These are phyloP conservation scores for Himalopsyche anomala DNA, from an alignment of 2,888 invertebrate genomes.

Conservation along the genomic window DNA sequence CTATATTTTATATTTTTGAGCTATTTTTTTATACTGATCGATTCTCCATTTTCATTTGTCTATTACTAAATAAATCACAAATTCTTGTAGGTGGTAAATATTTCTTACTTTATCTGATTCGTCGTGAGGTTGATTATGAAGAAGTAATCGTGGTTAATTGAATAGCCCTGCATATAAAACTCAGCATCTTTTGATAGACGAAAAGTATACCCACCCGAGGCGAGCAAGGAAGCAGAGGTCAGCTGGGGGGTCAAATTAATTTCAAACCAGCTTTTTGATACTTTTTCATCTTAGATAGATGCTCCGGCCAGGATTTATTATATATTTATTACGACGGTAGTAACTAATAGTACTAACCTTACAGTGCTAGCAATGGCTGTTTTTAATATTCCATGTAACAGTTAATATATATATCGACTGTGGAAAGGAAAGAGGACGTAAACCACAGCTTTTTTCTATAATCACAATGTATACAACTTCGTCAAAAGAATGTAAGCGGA, in stretches of 20 bases:
- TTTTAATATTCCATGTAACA: too few relatives aligned
- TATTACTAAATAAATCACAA: too few relatives aligned
- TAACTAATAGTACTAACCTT: slow-evolving; percentile 29
- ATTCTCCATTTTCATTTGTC: too few relatives aligned
- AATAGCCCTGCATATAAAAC: slow-evolving; percentile 21
- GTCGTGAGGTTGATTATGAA: slow-evolving; percentile 5
- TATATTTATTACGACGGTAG: slow-evolving; percentile 33
- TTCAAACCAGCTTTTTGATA: slow-evolving; percentile 60
- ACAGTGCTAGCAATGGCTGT: slow-evolving; percentile 10
- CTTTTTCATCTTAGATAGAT: slow-evolving; percentile 58
- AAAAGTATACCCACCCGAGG: slow-evolving; percentile 50
- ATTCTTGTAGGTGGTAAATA: neutral
- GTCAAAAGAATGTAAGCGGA: too few relatives aligned
- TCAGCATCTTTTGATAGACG: slow-evolving; percentile 50
- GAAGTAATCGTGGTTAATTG: slow-evolving; percentile 13
- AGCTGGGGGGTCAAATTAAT: slow-evolving; percentile 65
- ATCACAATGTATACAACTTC: too few relatives aligned
- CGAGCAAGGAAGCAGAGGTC: slow-evolving; percentile 62
- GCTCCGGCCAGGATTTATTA: slow-evolving; percentile 60
- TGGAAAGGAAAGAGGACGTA: too few relatives aligned
- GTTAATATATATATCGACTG: too few relatives aligned
- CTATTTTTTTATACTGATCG: too few relatives aligned
- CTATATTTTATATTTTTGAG: too few relatives aligned
- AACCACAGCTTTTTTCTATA: too few relatives aligned
- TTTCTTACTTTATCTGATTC: neutral